phyloP scores from a whole-genome alignment of 2,888 invertebrate genomes.

The Halictus ligatus region DNA sequence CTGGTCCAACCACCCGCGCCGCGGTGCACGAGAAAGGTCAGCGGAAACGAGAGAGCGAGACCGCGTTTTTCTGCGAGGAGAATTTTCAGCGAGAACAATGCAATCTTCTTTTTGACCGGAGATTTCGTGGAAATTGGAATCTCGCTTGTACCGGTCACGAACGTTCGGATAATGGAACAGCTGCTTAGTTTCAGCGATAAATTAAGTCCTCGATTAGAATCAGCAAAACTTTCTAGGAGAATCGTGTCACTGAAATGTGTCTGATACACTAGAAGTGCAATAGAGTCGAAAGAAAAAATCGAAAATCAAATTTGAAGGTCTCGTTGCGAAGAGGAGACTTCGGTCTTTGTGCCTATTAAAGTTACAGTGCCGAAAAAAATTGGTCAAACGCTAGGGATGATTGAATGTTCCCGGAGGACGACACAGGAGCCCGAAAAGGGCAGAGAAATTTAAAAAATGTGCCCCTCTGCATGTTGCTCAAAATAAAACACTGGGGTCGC shows the following conservation, averaged over 20 bases:
- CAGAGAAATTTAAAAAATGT: background rate
- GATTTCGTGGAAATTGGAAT: no score
- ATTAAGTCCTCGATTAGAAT: no score
- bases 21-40: background rate
- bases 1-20: constrained; percentile 1
- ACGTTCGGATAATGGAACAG: no score
- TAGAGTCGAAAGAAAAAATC: background rate
- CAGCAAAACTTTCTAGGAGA: no score
- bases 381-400: background rate
- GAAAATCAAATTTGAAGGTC: background rate
- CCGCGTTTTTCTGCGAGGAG: background rate
- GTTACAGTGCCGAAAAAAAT: background rate
- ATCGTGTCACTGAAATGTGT: background rate
- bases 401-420: background rate
- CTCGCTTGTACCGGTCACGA: no score
- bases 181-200: no score
- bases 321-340: no score
- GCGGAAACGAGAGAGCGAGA: background rate
- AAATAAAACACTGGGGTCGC: background rate
- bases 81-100: no score
- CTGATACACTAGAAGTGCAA: no score
- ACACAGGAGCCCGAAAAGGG: background rate
- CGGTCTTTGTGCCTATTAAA: background rate
- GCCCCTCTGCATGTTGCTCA: background rate
- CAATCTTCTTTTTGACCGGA: no score